These are phyloP conservation scores for Hemichromis elongatus DNA, from an alignment of 2,113 vertebrate species.

Conservation along the genomic window DNA sequence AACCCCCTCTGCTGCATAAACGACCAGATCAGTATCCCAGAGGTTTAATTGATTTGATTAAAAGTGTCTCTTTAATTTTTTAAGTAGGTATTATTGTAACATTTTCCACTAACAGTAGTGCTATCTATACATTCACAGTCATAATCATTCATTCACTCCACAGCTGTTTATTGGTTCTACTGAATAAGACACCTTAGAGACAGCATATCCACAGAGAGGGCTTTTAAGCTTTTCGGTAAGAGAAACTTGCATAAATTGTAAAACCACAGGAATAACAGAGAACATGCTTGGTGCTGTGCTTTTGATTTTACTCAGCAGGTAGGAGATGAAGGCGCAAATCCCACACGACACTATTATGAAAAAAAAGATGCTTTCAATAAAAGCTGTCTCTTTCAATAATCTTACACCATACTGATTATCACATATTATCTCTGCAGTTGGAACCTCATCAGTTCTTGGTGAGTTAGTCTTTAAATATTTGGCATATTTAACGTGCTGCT, in stretches of 20 bases:
- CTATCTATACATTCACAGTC: neutral
- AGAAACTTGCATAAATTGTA: neutral
- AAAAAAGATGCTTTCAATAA: neutral
- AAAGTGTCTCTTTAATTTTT: neutral
- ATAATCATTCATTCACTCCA: neutral
- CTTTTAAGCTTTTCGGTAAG: neutral
- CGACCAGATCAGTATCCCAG: accelerated
- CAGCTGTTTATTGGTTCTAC: neutral
- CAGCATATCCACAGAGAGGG: neutral
- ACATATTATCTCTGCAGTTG: neutral
- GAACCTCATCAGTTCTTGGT: neutral
- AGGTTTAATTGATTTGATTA: neutral
- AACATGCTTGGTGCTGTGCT: neutral
- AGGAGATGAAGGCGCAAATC: neutral
- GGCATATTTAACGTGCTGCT: neutral
- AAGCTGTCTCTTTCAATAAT: neutral
- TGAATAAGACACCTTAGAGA: neutral
- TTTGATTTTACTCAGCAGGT: neutral
- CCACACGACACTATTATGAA: neutral
- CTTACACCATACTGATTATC: neutral
- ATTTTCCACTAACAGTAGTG: neutral
- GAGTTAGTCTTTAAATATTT: neutral
- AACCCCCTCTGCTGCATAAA: neutral
- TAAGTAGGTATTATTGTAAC: neutral
- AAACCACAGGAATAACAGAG: neutral